A percentile compares a stretch with the other conserved stretches of the same genome.
These are phyloP conservation scores for Sussaba pulchella DNA, from an alignment of 2,888 invertebrate genomes.

Conservation along the genomic window DNA sequence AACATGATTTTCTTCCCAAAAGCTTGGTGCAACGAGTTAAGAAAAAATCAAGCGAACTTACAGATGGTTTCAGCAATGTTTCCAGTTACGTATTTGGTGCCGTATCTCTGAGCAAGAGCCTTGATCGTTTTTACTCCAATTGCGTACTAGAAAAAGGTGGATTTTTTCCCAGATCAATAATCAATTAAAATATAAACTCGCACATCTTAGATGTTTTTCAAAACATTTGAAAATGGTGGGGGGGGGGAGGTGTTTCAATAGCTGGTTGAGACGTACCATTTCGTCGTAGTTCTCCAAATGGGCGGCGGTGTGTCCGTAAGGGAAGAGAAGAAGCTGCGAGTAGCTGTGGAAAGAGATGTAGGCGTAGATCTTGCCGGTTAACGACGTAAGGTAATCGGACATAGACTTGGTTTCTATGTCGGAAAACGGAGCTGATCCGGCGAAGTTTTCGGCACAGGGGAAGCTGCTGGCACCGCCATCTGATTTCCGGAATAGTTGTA, in stretches of 20 bases:
- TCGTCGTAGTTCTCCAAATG: conserved; percentile 87
- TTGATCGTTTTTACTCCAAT: conserved; percentile 85
- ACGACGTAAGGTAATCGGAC: conserved; percentile 85
- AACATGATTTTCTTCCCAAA: no score
- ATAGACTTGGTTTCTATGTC: conserved; percentile 88
- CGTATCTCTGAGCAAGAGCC: conserved; percentile 86
- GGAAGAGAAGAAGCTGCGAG: conserved; percentile 89
- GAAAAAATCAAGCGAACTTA: conserved; percentile 79
- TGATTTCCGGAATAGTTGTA: conserved; percentile 57
- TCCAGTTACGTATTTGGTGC: conserved; percentile 87
- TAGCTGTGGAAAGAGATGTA: conserved; percentile 92
- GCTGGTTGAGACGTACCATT: conserved; percentile 83
- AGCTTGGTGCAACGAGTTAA: no score
- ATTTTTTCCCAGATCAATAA: no score
- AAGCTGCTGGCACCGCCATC: conserved; percentile 86
- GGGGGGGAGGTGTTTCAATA: no score
- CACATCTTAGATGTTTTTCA: background rate
- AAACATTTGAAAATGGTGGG: no score
- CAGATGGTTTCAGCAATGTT: conserved; percentile 86
- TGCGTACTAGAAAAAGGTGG: conserved; percentile 82
- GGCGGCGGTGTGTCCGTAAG: conserved; percentile 88
- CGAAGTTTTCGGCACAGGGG: conserved; percentile 88
- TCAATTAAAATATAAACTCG: background rate
- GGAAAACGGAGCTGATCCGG: conserved; percentile 89
- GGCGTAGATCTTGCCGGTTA: conserved; percentile 86